Base-by-base conservation (phyloP, 1,140 invertebrate species). In the Lordiphosa mommai region DNA sequence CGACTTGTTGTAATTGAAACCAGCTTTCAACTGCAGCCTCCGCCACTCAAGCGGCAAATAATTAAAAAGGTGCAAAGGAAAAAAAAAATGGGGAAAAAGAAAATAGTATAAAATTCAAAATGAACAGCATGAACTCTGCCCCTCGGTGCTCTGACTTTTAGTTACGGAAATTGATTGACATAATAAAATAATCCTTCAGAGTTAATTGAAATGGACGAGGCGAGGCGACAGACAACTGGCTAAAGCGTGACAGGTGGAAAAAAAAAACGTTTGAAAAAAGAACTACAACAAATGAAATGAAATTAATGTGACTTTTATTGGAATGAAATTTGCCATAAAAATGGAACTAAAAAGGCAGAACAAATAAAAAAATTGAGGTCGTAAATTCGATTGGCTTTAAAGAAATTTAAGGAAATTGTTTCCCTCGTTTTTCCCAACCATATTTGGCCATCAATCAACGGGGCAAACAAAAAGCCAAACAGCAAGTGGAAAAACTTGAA, bases 151-250 rank as follows among this genome's bases (percentile, higher is more conserved):
- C 61, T 64, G 71, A 60, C 66, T 82, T 80, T 82, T 82, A 80
- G 76, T 71, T 68, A 50, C 77, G 76, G 77, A 82, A 82, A 84
- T 82, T 82, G 76, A 84, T 82, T 72, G 77, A 82, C 77, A 82
- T 84, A 82, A 82, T 82, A 82, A 82, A 82, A 82, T 82, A 82
- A 82, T 82, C 76, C 76, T 82, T 74, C 55, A 82, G 71, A 71
- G 77, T 82, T 82, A 82, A 82, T 82, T 82, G 76, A 82, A 82
- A 82, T 72, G 77, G 67, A 82, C 72, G 70, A 74, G 53, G 34
- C 38, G 38, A 49, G 32, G 30, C 8, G 40, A 23, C 17, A 13
- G 46, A 66, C 72, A 55, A 41, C 47, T 67, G 72, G 49, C 66
- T 72, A 66, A 65, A 59, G 41, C 50, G 55, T 56, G 74, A 59